Evolutionary conservation across 2,113 vertebrate species (phyloP), one percentile per base, ranked within the genome.

Genomic region (Austrofundulus limnaeus): DNA sequence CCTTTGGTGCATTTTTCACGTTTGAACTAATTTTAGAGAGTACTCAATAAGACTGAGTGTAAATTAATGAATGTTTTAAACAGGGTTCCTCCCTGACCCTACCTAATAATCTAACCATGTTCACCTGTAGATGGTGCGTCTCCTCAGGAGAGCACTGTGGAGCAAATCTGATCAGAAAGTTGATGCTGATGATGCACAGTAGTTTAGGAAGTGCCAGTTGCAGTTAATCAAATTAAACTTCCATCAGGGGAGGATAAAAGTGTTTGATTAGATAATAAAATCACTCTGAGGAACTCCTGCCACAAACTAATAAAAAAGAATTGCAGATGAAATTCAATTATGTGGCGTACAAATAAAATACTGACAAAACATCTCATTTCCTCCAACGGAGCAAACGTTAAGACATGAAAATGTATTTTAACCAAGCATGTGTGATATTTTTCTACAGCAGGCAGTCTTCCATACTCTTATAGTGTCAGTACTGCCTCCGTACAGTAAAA

Each of bases 241-340:
- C 21, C 25, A 48, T 63, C 15, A 11, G 20, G 13, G 17, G 9
- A 43, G 25, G n/a, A 41, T 53, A 62, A 55, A 7, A 2, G 24
- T 2, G 61, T 63, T 63, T 63, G 17, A 51, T 51, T 42, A 51
- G 47, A 51, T 63, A 28, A 63, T 28, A 28, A 63, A 42, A 42
- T 28, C 49, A 42, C 23, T 42, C 16, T 11, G 38, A 63, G 24
- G 61, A 42, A 52, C 61, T 24, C 6, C 14, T 38, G 17, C 23
- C 23, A 17, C 11, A 5, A 48, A 48, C 19, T 25, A 63, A 56
- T 23, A 11, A 55, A 66, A 38, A 49, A 46, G 16, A 52, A 45
- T 48, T n/a, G 16, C 7, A 14, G 9, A 55, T 0, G 4, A 58
- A 34, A 0, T 2, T 15, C 0, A 57, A 16, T 38, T 31, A 21